Conservation (phyloP, 1,140 invertebrate genomes). For the Drosophila elegans region DNA sequence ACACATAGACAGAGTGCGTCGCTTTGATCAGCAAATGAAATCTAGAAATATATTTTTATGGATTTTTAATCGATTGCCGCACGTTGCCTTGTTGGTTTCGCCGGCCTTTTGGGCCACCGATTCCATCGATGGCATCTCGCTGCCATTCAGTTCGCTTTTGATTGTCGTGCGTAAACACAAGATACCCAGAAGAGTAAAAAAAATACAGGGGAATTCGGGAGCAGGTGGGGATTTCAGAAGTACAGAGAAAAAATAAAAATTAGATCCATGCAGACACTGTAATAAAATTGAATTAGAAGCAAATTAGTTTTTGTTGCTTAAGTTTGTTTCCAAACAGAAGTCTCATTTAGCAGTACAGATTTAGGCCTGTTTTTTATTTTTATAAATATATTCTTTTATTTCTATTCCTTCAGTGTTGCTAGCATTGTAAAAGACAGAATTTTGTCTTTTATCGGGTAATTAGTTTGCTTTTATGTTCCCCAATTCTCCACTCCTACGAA, state of each 20-base stretch:
- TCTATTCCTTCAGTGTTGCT: not conserved
- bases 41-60: slow-evolving; percentile 84
- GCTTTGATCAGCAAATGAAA: slow-evolving; percentile 78
- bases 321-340: no score
- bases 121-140: slow-evolving; percentile 45
- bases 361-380: no score
- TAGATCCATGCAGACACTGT: no score
- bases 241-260: slow-evolving; percentile 2
- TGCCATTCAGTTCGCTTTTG: slow-evolving; percentile 43
- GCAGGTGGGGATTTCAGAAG: slow-evolving; percentile 5
- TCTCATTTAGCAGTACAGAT: no score
- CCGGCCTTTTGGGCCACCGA: slow-evolving; percentile 42
- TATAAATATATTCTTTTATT: no score
- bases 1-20: slow-evolving; percentile 51
- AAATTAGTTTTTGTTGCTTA: no score
- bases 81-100: slow-evolving; percentile 27
- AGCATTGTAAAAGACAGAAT: not conserved
- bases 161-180: slow-evolving; percentile 60
- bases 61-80: slow-evolving; percentile 82
- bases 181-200: slow-evolving; percentile 3
- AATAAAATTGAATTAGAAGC: no score
- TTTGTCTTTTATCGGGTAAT: slow-evolving; percentile 72
- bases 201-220: not conserved
- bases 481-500: not conserved
- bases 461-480: slow-evolving; percentile 58